phyloP scores from a whole-genome alignment of 2,888 invertebrate genomes.

The Vesta saturnalis region DNA sequence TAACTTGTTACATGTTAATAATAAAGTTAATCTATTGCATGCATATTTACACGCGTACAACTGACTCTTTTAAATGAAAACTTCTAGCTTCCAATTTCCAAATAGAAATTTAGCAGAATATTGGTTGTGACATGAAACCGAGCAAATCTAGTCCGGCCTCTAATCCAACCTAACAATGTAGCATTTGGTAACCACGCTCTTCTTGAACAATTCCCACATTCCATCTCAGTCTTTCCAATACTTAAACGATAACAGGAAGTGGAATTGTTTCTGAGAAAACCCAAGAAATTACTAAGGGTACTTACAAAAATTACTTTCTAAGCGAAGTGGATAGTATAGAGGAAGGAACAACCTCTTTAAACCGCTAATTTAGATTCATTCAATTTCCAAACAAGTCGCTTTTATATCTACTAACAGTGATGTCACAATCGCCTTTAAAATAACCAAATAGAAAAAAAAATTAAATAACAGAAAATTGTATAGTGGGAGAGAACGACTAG shows the following conservation, averaged over 20 bases:
- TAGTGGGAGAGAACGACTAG: conserved; percentile 19
- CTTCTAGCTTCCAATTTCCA: conserved; percentile 17
- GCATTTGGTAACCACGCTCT: conserved; percentile 20
- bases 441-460: too few relatives aligned
- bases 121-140: conserved; percentile 20
- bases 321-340: conserved; percentile 12
- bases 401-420: background rate
- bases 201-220: conserved; percentile 19
- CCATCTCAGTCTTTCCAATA: conserved; percentile 21
- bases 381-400: conserved; percentile 19
- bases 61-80: background rate
- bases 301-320: conserved; percentile 33
- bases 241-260: conserved; percentile 17
- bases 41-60: background rate
- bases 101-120: conserved; percentile 21
- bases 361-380: conserved; percentile 24
- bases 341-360: conserved; percentile 15
- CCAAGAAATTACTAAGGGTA: conserved; percentile 20
- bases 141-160: conserved; percentile 20
- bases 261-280: conserved; percentile 19
- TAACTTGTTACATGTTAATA: too few relatives aligned
- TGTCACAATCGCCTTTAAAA: conserved; percentile 10
- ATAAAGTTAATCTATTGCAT: background rate
- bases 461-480: conserved; percentile 20
- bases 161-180: conserved; percentile 25